Base-by-base conservation (phyloP, 2,113 vertebrate genomes). In the Hyperoodon ampullatus region DNA sequence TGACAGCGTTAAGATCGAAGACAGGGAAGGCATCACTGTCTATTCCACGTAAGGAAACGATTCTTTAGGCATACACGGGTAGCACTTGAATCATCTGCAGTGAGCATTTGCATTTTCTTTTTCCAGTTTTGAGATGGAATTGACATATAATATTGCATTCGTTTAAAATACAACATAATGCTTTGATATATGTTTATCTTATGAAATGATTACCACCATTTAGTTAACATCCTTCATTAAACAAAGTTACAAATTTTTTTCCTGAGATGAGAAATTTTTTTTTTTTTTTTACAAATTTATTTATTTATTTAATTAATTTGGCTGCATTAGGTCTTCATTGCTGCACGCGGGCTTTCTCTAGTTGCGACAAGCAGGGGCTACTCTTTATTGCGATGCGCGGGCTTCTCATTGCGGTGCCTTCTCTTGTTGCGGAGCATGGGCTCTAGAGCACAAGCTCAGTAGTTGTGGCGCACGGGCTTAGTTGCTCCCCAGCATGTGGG, bases 11-110 rank as follows among this genome's bases (percentile, higher is more conserved):
- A 98, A 92, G 90, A 99, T 99, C 10, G 99, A 99, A 97, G 99
- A 99, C 61, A 98, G 99, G 35, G 98, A 98, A 0, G 98, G 97
- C 95, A 99, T 99, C 99, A 99, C 99, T 0, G 98, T 99, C 97
- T 99, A 99, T 26, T 98, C 99, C 94, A 99, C 74, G 99, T 99
- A 99, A 97, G 99, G 94, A 60, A 26, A 21, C 0, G 0, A 2
- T 39, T 33, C 63, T 53, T 9, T 23, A 2, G 35, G 28, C 35
- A 18, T 42, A 44, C 0, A 0, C 1, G 60, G 50, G 61, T 10
- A 11, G 35, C 23, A 0, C 53, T 35, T 24, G 24, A n/a, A n/a
- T 53, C 87, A 33, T 44, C 63, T 53, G 44, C 89, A 42, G 5
- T 8, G 77, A 55, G 30, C 35, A 3, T 78, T 83, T 44, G 39